These are phyloP conservation scores for Cryptocephalus primarius DNA, from an alignment of 2,888 invertebrate species.

Conservation along the genomic window DNA sequence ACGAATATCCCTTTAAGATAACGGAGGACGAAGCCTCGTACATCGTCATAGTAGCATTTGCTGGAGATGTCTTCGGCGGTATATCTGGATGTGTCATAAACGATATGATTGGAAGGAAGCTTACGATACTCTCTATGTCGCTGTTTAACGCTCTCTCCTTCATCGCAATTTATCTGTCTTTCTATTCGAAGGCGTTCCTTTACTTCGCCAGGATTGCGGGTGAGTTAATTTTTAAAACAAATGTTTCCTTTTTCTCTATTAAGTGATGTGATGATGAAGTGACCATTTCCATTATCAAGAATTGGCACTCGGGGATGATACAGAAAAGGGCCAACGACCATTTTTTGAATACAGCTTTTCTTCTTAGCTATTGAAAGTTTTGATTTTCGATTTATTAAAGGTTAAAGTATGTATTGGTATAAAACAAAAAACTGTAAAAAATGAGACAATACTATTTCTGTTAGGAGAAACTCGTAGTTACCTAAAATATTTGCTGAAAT, in stretches of 20 bases:
- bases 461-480: not conserved
- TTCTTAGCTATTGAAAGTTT: too few species aligned
- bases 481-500: too few species aligned
- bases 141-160: constrained; percentile 14
- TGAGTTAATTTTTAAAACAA: constrained; percentile 1
- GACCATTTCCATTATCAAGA: too few species aligned
- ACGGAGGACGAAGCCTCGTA: constrained; percentile 19
- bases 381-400: too few species aligned
- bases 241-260: constrained; percentile 1
- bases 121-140: constrained; percentile 13
- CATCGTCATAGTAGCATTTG: constrained; percentile 15
- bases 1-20: constrained; percentile 16
- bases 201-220: constrained; percentile 13
- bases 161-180: constrained; percentile 5
- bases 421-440: too few species aligned
- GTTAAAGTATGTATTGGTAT: too few species aligned
- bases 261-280: too few species aligned
- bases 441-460: too few species aligned
- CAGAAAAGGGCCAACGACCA: too few species aligned
- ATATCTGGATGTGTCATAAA: constrained; percentile 12
- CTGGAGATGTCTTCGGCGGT: constrained; percentile 18
- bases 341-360: too few species aligned
- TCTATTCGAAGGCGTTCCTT: constrained; percentile 4
- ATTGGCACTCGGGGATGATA: too few species aligned
- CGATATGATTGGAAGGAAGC: constrained; percentile 19